phyloP scores from a whole-genome alignment of 2,113 vertebrate genomes.

The Amblyopsis rosae region DNA sequence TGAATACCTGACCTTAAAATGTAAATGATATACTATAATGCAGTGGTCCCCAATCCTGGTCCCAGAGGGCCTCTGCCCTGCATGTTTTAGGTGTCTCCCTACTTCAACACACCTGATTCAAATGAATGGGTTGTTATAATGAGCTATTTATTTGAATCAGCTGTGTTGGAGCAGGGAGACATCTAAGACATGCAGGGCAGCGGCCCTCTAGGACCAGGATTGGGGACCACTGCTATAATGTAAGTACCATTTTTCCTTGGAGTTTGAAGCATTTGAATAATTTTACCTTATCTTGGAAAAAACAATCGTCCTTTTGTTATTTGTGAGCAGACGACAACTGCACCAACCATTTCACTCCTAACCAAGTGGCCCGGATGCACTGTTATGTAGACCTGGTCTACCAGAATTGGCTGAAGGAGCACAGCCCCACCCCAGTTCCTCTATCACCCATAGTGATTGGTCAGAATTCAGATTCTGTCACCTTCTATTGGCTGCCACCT shows the following conservation, averaged over 20 bases:
- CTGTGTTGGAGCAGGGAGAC: too few relatives aligned
- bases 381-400: constrained; percentile 96
- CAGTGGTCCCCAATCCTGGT: too few relatives aligned
- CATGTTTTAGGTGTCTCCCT: too few relatives aligned
- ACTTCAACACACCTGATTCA: too few relatives aligned
- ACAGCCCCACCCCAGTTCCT: constrained; percentile 82
- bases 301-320: neutral
- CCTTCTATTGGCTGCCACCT: constrained; percentile 89
- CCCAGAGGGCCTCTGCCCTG: too few relatives aligned
- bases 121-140: too few relatives aligned
- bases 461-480: constrained; percentile 82
- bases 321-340: constrained; percentile 88
- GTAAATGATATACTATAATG: neutral
- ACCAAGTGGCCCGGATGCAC: constrained; percentile 97
- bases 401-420: constrained; percentile 84
- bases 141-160: too few relatives aligned
- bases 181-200: too few relatives aligned
- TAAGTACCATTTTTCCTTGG: too few relatives aligned
- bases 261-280: neutral
- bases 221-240: too few relatives aligned
- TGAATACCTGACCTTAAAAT: neutral
- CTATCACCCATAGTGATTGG: constrained; percentile 84
- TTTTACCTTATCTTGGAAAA: too few relatives aligned
- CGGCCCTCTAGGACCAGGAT: too few relatives aligned
- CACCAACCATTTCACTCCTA: constrained; percentile 94